These are phyloP conservation scores for Thalassophryne amazonica DNA, from an alignment of 2,797 vertebrate species.

Conservation along the genomic window DNA sequence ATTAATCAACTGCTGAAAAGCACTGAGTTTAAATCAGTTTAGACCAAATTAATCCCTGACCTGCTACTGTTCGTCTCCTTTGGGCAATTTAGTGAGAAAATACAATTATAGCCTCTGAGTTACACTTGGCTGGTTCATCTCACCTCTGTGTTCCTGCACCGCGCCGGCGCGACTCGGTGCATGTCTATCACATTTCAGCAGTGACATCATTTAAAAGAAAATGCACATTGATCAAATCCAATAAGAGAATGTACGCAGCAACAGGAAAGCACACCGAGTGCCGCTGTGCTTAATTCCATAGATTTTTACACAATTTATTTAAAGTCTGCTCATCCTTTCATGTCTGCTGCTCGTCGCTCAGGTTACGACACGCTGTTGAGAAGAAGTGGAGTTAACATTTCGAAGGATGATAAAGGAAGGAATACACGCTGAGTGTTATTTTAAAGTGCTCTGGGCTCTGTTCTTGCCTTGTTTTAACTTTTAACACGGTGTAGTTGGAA, in stretches of 20 bases:
- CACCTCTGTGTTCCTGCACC: slow-evolving; percentile 45
- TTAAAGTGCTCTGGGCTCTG: slow-evolving; percentile 1
- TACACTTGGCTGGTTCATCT: slow-evolving; percentile 71
- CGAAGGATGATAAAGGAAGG: slow-evolving; percentile 19
- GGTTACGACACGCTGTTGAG: slow-evolving; percentile 2
- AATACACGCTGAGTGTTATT: slow-evolving; percentile 11
- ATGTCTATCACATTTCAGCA: slow-evolving; percentile 18
- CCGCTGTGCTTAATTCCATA: slow-evolving; percentile 8
- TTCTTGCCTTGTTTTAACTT: slow-evolving; percentile 5
- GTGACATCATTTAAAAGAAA: slow-evolving; percentile 29
- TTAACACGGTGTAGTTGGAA: background rate
- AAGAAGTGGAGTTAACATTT: slow-evolving; percentile 13
- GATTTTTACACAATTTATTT: slow-evolving; percentile 27
- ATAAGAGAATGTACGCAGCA: slow-evolving; percentile 13
- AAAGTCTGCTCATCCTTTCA: slow-evolving; percentile 20
- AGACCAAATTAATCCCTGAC: slow-evolving; percentile 77
- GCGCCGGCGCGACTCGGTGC: slow-evolving; percentile 36
- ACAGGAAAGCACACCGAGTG: background rate
- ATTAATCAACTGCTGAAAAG: slow-evolving; percentile 79
- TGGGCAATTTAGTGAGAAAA: slow-evolving; percentile 79
- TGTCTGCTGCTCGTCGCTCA: slow-evolving; percentile 21
- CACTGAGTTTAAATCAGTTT: slow-evolving; percentile 76
- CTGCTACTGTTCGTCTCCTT: slow-evolving; percentile 68
- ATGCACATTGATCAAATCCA: slow-evolving; percentile 8
- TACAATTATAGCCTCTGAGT: slow-evolving; percentile 77